Base-by-base conservation (phyloP, 2,113 vertebrate species). In the Myrmophylax atrothorax region DNA sequence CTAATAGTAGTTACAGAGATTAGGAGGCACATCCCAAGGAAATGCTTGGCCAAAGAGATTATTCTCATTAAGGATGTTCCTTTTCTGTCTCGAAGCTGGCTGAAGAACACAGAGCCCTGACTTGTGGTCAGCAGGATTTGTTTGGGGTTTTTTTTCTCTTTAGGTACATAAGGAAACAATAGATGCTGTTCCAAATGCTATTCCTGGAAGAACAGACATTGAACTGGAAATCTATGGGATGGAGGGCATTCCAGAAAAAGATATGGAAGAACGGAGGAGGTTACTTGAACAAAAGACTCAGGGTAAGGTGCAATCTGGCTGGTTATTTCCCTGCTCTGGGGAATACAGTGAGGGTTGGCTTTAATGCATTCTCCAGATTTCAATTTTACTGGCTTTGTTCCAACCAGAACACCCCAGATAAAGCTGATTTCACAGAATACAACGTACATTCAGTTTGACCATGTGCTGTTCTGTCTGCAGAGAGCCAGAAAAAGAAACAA, bases 161-260 rank as follows among this genome's bases (percentile, higher is more conserved):
- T 95, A 99, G 99, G 99, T 99, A 24, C 99, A 99, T 97, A 99
- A 99, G 97, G 99, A 99, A 97, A 99, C 99, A 16, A 99, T 99
- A 97, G 99, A 99, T 89, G 99, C 99, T 76, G 99, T 99, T 92
- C 99, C 99, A 92, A 99, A 99, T 97, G 99, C 99, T 49, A 99
- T 99, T 97, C 99, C 99, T 10, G 99, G 99, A 92, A 98, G 99
- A 97, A 99, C 98, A 68, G 99, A 99, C 79, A 99, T 99, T 64
- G 99, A 99, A 95, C 97, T 99, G 98, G 99, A 99, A 98, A 99
- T 99, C 90, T 99, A 99, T 66, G 99, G 99, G 68, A 99, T 99
- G 99, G 99, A 99, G 87, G 99, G 99, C 79, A 99, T 99, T 98
- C 99, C 99, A 88, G 99, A 99, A 84, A 99, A 99, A 97, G 99